Base-by-base conservation (phyloP, 2,113 vertebrate species). In the Xiphophorus couchianus region DNA sequence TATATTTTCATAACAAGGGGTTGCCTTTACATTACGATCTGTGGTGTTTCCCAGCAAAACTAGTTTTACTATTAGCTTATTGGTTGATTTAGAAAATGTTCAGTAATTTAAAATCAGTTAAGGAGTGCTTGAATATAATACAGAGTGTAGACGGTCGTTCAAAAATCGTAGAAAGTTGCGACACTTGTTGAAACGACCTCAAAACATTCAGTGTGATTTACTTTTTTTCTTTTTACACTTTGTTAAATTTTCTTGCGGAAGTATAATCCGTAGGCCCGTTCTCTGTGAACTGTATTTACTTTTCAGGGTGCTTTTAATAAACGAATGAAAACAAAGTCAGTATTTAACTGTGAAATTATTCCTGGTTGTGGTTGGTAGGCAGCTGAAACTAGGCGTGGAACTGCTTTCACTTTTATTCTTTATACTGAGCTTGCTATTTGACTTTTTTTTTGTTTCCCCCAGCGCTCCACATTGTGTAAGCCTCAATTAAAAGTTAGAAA, bases 251-350 rank as follows among this genome's bases (percentile, higher is more conserved):
- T 80, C 63, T 86, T 89, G 88, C 86, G 86, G 48, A 73, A 68
- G 69, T 79, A 88, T 82, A 84, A 42, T 73, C 75, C 71, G 70
- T 74, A 22, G 88, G 76, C 73, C 25, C 82, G 73, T 78, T 80
- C 76, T 92, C 92, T 94, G 85, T 90, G 76, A 73, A 15, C 91
- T 93, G 88, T 88, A 88, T 88, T 94, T 84, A 71, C 80, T 82
- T 85, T 62, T 78, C 73, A 84, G 68, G 44, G 80, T 88, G 81
- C 86, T 84, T 94, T 94, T 92, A 89, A 92, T 94, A 94, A 94
- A 95, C 80, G 76, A 75, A 85, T 90, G 48, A 88, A 88, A 93
- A 70, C 78, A 83, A 86, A 84, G 74, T 71, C 74, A 22, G 42
- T 79, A 62, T 65, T 88, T 92, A 86, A 84, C 90, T 92, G 87